phyloP scores from a whole-genome alignment of 92 coral and sea anemone genomes.

The Muricea muricata region DNA sequence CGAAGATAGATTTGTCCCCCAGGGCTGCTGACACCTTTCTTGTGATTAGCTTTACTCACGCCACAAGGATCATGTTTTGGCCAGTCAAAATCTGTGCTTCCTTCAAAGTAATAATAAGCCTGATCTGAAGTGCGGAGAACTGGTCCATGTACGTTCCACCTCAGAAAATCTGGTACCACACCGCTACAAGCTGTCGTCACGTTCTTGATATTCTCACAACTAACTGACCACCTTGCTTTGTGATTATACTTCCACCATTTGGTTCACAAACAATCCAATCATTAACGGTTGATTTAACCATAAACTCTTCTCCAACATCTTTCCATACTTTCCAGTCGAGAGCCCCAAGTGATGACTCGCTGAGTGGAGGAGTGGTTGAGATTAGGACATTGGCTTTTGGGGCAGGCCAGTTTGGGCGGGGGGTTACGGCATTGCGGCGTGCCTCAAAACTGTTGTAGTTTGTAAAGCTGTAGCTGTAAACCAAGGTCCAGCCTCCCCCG shows the following conservation, averaged over 20 bases:
- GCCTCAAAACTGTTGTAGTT: neutral
- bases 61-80: conserved; percentile 79
- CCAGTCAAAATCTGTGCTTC: conserved; percentile 26
- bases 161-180: neutral
- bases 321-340: conserved; percentile 65
- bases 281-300: conserved; percentile 77
- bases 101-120: conserved; percentile 65
- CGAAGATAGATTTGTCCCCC: conserved; percentile 77
- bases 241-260: conserved; percentile 59
- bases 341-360: conserved; percentile 65
- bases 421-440: neutral
- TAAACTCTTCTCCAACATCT: conserved; percentile 63
- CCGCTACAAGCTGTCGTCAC: conserved; percentile 36
- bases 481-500: conserved; percentile 9
- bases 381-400: neutral
- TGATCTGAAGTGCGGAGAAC: neutral
- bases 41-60: neutral
- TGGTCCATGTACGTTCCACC: neutral
- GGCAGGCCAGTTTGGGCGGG: conserved; percentile 19
- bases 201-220: conserved; percentile 56
- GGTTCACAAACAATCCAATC: conserved; percentile 75
- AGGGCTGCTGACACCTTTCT: conserved; percentile 67
- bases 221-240: conserved; percentile 39
- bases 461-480: conserved; percentile 2
- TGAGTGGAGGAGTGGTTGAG: conserved; percentile 66